Conservation (phyloP, 1,140 invertebrate genomes). For the Platorchestia sp. region DNA sequence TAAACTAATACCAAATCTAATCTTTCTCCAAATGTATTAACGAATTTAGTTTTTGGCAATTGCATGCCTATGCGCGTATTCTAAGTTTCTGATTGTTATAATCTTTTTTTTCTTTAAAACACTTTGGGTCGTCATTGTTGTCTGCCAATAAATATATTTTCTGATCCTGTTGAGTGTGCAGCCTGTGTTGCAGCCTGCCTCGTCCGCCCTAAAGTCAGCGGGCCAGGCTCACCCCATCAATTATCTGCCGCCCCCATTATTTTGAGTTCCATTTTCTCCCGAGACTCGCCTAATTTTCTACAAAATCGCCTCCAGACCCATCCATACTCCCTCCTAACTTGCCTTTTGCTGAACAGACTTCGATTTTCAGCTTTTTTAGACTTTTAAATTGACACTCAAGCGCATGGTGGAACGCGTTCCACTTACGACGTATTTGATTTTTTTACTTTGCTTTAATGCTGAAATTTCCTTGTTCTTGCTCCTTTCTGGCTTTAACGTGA, state of each 20-base stretch:
- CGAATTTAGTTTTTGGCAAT: too few relatives aligned
- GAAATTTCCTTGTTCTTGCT: too few relatives aligned
- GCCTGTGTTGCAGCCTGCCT: background rate
- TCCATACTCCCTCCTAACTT: background rate
- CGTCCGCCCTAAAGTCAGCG: background rate
- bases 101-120: too few relatives aligned
- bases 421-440: background rate
- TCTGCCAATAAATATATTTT: too few relatives aligned
- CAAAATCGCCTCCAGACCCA: background rate
- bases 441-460: background rate
- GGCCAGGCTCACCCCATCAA: background rate
- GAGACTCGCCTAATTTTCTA: background rate
- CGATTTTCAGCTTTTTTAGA: background rate
- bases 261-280: background rate
- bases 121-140: too few relatives aligned
- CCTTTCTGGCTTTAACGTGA: too few relatives aligned
- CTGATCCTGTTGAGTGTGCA: too few relatives aligned
- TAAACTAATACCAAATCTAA: too few relatives aligned
- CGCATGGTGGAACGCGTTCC: background rate
- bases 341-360: background rate
- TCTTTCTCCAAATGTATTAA: too few relatives aligned
- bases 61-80: too few relatives aligned
- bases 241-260: too few relatives aligned
- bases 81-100: too few relatives aligned
- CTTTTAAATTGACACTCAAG: background rate